Conservation (phyloP, 2,113 vertebrate genomes). For the Sinocyclocheilus maitianheensis region DNA sequence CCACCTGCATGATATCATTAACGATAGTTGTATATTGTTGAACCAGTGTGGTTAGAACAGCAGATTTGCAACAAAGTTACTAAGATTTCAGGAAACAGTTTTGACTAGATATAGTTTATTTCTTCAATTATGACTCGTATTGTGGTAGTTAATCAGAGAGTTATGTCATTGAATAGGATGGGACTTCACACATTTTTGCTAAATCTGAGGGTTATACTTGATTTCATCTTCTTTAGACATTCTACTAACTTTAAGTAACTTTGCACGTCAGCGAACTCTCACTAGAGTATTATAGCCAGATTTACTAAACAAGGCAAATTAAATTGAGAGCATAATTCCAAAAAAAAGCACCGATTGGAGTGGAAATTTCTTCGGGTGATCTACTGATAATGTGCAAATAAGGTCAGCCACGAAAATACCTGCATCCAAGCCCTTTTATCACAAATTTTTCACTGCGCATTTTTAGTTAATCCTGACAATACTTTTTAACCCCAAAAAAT, state of each 20-base stretch:
- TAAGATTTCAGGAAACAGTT: not conserved
- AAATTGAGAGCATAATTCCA: too few relatives aligned
- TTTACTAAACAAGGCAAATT: too few relatives aligned
- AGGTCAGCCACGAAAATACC: too few relatives aligned
- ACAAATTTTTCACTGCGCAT: too few relatives aligned
- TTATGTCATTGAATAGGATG: not conserved
- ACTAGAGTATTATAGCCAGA: not conserved
- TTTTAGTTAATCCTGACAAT: too few relatives aligned
- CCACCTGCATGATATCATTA: not conserved
- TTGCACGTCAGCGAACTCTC: not conserved
- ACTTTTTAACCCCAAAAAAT: too few relatives aligned
- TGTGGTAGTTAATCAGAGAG: not conserved
- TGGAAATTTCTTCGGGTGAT: too few relatives aligned
- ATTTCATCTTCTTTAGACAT: not conserved
- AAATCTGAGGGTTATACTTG: not conserved
- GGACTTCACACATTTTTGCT: not conserved
- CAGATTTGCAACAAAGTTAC: not conserved
- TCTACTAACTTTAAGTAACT: too few relatives aligned
- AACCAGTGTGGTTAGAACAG: not conserved
- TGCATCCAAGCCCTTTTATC: too few relatives aligned
- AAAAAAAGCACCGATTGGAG: too few relatives aligned
- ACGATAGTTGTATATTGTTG: not conserved
- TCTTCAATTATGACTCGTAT: not conserved
- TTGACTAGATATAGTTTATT: not conserved
- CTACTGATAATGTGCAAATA: too few relatives aligned